Conservation (phyloP, 2,888 invertebrate genomes). For the Periphyllus acericola region DNA sequence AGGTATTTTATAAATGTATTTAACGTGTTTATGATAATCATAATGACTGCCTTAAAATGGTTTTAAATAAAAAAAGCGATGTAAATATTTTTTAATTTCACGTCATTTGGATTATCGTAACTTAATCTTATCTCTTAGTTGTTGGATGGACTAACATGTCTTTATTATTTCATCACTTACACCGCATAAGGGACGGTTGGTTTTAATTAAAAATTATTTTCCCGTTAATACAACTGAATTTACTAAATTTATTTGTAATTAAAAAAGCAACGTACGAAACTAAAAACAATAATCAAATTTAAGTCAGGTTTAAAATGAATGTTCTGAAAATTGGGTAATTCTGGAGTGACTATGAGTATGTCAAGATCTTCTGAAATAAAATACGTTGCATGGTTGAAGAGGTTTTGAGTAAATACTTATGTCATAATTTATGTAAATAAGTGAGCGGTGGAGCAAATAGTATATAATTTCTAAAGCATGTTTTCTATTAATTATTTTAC, state of each 20-base stretch:
- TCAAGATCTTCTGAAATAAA: slow-evolving; percentile 41
- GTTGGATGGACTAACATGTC: not conserved
- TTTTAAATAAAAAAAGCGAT: not conserved
- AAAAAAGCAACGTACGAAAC: slow-evolving; percentile 2
- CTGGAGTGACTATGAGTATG: not conserved
- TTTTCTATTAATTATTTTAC: not conserved
- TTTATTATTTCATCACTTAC: not conserved
- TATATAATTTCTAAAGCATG: slow-evolving; percentile 5
- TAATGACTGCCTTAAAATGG: not conserved
- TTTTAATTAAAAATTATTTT: slow-evolving; percentile 24
- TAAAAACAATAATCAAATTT: not conserved
- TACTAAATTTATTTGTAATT: slow-evolving; percentile 20
- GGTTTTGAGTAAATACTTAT: slow-evolving; percentile 22
- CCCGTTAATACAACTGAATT: not conserved
- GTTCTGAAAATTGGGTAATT: slow-evolving; percentile 38
- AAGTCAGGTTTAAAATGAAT: not conserved
- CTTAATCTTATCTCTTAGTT: not conserved
- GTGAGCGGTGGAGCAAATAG: not conserved
- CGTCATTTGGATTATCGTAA: not conserved
- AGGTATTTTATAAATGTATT: not conserved
- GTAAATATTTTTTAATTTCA: not conserved
- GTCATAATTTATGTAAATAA: slow-evolving; percentile 39
- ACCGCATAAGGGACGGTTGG: not conserved
- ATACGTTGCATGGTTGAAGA: slow-evolving; percentile 16
- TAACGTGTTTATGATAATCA: not conserved